Evolutionary conservation across 30 jellyfish, hydroid and myxozoan genomes (phyloP).

Genomic region (Sanderia malayensis): DNA sequence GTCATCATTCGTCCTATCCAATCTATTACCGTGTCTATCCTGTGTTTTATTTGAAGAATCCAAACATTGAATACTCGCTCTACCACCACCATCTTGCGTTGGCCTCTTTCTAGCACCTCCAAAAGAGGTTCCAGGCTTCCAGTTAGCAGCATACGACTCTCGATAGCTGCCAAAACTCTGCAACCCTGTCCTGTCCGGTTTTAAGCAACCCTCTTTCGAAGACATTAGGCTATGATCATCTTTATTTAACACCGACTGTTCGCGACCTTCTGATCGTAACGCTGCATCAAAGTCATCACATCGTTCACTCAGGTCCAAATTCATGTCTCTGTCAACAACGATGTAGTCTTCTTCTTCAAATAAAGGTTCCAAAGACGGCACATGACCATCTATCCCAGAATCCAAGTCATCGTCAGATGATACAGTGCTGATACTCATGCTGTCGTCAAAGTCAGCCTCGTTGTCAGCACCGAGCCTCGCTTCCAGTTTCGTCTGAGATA

Average conservation of each 20-base stretch:
- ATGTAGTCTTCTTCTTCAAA: constrained; percentile 81
- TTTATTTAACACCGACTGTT: background rate
- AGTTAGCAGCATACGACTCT: constrained; percentile 57
- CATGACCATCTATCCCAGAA: constrained; percentile 90
- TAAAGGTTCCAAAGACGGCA: constrained; percentile 66
- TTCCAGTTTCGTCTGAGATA: constrained; percentile 80
- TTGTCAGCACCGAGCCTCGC: constrained; percentile 66
- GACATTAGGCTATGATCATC: too few species aligned
- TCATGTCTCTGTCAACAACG: constrained; percentile 60
- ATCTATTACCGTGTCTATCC: background rate
- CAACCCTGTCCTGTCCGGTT: constrained; percentile 2
- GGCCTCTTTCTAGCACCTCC: constrained; percentile 12
- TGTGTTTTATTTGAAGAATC: background rate
- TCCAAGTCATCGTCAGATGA: constrained; percentile 92
- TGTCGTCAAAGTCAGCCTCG: constrained; percentile 77
- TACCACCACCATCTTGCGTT: background rate
- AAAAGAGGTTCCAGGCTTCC: constrained; percentile 50
- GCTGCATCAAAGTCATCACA: background rate
- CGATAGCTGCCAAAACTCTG: constrained; percentile 48
- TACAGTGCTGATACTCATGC: constrained; percentile 86
- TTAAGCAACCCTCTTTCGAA: background rate
- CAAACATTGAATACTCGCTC: background rate
- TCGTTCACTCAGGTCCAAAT: constrained; percentile 10
- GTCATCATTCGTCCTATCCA: background rate
- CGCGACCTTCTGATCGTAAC: background rate